A percentile compares a stretch with the other conserved stretches of the same genome.
These are phyloP conservation scores for Fragum sueziense DNA, from an alignment of 2,888 invertebrate species.

Conservation along the genomic window DNA sequence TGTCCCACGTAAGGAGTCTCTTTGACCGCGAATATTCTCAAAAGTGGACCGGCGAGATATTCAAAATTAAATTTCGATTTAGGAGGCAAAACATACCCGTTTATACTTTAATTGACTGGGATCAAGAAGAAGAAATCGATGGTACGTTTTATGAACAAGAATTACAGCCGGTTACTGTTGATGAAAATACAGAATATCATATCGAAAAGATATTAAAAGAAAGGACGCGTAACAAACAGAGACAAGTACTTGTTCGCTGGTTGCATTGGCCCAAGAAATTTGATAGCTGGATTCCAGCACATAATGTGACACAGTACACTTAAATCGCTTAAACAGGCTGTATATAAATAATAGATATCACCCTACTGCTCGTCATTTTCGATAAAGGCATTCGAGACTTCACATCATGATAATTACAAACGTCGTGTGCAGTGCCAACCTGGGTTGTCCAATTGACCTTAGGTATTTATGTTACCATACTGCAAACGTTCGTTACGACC, in stretches of 20 bases:
- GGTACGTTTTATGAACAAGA: conserved; percentile 49
- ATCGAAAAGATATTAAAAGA: conserved; percentile 44
- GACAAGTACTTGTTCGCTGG: conserved; percentile 52
- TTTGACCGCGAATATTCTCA: conserved; percentile 52
- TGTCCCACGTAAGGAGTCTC: conserved; percentile 34
- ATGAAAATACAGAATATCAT: conserved; percentile 35
- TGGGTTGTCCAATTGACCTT: conserved; percentile 22
- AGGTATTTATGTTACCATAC: conserved; percentile 19
- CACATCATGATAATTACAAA: conserved; percentile 30
- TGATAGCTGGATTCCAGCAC: conserved; percentile 31
- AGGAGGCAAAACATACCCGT: conserved; percentile 34
- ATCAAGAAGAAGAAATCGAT: conserved; percentile 28
- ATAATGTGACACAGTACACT: conserved; percentile 3
- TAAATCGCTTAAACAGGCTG: conserved; percentile 7
- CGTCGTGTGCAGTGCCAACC: conserved; percentile 20
- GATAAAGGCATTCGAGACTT: not conserved
- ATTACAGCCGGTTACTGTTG: conserved; percentile 41
- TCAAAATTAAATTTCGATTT: conserved; percentile 34
- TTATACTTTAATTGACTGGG: conserved; percentile 39
- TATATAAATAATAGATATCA: not conserved
- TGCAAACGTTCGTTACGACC: conserved; percentile 23
- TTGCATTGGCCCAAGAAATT: conserved; percentile 57
- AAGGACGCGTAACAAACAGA: conserved; percentile 31
- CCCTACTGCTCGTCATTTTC: not conserved
- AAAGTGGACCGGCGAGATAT: conserved; percentile 52